Evolutionary conservation across 2,113 vertebrate genomes (phyloP).

Genomic region (Pseudopodoces humilis): DNA sequence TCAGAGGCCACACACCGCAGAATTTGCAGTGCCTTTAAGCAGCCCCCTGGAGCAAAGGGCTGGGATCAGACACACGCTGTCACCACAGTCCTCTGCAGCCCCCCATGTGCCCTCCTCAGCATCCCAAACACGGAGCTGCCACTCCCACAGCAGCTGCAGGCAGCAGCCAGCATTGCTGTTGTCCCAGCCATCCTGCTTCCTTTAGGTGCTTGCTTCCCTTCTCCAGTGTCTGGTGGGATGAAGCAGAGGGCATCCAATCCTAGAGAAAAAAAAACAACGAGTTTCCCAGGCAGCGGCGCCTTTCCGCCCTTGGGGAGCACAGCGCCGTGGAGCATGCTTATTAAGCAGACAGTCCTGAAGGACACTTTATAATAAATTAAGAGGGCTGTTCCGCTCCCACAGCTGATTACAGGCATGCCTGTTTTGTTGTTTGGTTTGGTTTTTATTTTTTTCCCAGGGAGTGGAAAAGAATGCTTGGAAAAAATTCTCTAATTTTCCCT

Average conservation of each 20-base stretch:
- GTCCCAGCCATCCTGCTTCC: not conserved
- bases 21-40: not conserved
- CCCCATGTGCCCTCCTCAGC: not conserved
- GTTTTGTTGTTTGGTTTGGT: not conserved
- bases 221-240: not conserved
- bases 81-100: not conserved
- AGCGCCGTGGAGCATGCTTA: conserved; percentile 47
- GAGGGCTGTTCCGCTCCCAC: conserved; percentile 29
- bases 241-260: not conserved
- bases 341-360: conserved; percentile 70
- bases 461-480: not conserved
- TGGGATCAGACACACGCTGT: not conserved
- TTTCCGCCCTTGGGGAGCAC: conserved; percentile 50
- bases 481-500: conserved; percentile 12
- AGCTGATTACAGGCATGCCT: conserved; percentile 42
- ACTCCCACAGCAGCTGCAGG: fast-evolving
- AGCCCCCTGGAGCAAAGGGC: not conserved
- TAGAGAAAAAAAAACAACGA: not conserved
- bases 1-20: not conserved
- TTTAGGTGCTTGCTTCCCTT: not conserved
- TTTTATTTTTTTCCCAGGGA: not conserved
- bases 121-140: fast-evolving
- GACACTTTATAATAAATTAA: conserved; percentile 73
- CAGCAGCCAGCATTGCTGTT: not conserved
- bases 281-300: conserved; percentile 53